Conservation (phyloP, 2,113 vertebrate genomes). For the Vidua chalybeata region DNA sequence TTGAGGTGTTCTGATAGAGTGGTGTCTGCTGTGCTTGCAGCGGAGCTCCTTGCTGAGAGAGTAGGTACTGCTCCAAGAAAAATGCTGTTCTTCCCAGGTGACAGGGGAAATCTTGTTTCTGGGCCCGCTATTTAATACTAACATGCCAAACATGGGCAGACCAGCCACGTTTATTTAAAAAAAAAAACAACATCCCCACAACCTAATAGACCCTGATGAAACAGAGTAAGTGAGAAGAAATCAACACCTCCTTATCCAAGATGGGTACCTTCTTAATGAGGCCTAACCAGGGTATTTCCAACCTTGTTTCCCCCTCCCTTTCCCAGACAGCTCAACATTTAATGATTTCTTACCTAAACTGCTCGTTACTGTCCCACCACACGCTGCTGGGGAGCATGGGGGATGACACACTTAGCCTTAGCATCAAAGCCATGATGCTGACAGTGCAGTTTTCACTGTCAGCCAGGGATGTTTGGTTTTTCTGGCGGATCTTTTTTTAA, state of each 20-base stretch:
- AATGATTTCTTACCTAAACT: not conserved
- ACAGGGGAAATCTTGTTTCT: not conserved
- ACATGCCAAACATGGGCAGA: not conserved
- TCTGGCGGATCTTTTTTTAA: not conserved
- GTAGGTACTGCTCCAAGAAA: not conserved
- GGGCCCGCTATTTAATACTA: not conserved
- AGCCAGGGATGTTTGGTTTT: not conserved
- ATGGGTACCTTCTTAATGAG: not conserved
- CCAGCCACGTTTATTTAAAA: not conserved
- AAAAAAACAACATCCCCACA: not conserved
- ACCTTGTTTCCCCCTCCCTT: not conserved
- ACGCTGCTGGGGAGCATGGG: not conserved
- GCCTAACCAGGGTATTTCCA: not conserved
- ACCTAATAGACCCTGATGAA: not conserved
- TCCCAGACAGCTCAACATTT: not conserved
- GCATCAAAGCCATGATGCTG: constrained; percentile 47
- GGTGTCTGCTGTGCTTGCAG: not conserved
- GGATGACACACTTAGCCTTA: not conserved
- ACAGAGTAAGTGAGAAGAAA: not conserved
- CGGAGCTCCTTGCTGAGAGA: not conserved
- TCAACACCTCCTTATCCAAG: not conserved
- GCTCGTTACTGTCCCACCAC: not conserved
- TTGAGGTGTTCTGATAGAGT: not conserved
- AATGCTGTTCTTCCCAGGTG: not conserved
- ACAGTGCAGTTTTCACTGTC: constrained; percentile 41